A percentile compares a stretch with the other conserved stretches of the same genome.
phyloP scores from a whole-genome alignment of 1,140 invertebrate genomes.

The Drosophila azteca region DNA sequence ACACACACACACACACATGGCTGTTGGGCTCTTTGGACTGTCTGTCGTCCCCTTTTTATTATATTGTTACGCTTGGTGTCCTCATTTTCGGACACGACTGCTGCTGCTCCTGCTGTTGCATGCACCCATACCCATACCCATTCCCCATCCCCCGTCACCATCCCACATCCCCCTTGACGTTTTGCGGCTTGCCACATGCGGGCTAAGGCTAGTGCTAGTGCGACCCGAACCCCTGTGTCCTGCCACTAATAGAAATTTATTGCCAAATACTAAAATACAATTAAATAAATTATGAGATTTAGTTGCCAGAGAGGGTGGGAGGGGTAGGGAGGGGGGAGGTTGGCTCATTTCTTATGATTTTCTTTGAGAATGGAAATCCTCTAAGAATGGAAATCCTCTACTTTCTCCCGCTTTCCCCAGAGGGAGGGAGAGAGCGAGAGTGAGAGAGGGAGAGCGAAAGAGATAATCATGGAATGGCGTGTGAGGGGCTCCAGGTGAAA shows the following conservation, averaged over 20 bases:
- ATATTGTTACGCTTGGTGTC: conserved; percentile 79
- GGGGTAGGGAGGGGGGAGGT: neutral
- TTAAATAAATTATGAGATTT: conserved; percentile 83
- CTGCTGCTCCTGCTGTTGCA: neutral
- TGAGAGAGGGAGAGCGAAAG: too few species aligned
- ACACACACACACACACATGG: conserved; percentile 1
- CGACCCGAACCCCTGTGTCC: neutral
- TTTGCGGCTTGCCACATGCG: conserved; percentile 59
- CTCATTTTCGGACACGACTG: conserved; percentile 36
- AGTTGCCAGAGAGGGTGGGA: conserved; percentile 12
- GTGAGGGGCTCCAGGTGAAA: conserved; percentile 53
- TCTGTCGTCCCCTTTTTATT: conserved; percentile 51
- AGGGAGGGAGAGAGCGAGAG: too few species aligned
- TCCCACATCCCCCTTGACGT: neutral
- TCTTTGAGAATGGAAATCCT: conserved; percentile 13
- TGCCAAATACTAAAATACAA: conserved; percentile 80
- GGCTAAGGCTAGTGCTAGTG: conserved; percentile 14
- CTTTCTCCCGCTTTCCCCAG: neutral
- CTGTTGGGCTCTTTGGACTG: neutral
- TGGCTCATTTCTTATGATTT: conserved; percentile 40
- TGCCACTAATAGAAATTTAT: conserved; percentile 78
- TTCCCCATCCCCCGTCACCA: neutral
- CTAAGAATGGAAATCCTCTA: conserved; percentile 17
- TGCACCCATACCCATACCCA: neutral
- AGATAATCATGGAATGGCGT: conserved; percentile 61